Evolutionary conservation across 2,113 vertebrate genomes (phyloP).

Genomic region (Dendropsophus ebraccatus): DNA sequence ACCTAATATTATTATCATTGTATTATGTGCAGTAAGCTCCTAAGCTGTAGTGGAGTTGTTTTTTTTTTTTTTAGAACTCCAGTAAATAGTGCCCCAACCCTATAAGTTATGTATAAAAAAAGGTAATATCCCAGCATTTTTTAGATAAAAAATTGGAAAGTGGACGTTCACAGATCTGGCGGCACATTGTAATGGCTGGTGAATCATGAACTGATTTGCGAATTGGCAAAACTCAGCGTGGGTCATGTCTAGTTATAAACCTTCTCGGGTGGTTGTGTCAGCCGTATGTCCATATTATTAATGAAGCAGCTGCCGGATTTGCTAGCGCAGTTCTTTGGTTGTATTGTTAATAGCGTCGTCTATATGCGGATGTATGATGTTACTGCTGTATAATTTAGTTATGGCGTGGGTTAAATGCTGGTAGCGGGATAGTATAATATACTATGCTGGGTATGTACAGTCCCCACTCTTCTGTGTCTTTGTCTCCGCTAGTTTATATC

Average conservation of each 20-base stretch:
- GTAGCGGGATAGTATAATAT: background rate
- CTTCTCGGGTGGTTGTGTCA: background rate
- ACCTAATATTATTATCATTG: too few relatives aligned
- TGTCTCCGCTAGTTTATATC: background rate
- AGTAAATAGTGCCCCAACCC: too few relatives aligned
- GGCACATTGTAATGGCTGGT: background rate
- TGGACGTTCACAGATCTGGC: background rate
- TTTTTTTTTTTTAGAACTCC: too few relatives aligned
- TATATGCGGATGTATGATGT: background rate
- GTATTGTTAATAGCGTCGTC: background rate
- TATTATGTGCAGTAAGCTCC: too few relatives aligned
- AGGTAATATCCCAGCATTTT: too few relatives aligned
- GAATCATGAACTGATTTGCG: background rate
- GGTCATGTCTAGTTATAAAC: background rate
- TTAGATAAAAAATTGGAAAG: too few relatives aligned
- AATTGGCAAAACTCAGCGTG: background rate
- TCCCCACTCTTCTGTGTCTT: background rate
- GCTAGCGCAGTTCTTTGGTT: background rate
- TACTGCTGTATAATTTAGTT: slow-evolving; percentile 1
- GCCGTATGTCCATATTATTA: background rate
- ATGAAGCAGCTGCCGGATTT: background rate
- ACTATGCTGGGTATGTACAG: background rate
- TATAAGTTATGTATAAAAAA: too few relatives aligned
- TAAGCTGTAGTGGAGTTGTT: too few relatives aligned
- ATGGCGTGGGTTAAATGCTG: background rate